A percentile compares a stretch with the other conserved stretches of the same genome.
Evolutionary conservation across 2,888 invertebrate genomes (phyloP).

Genomic region (Incurvaria masculella): DNA sequence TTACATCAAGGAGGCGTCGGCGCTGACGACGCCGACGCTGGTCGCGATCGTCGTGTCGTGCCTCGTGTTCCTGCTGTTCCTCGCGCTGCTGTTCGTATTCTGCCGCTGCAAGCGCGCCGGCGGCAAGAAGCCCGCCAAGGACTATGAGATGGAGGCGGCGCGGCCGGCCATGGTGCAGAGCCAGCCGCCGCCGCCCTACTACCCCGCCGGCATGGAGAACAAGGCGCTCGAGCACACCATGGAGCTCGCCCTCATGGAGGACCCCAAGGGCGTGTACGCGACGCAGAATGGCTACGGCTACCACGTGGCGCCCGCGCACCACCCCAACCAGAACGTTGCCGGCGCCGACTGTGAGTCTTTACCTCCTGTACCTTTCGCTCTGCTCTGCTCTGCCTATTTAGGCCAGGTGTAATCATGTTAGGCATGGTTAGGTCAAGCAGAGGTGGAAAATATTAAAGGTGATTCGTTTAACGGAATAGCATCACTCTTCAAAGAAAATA

Average conservation of each 20-base stretch:
- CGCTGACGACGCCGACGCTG: slow-evolving; percentile 72
- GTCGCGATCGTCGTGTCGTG: slow-evolving; percentile 77
- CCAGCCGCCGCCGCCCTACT: slow-evolving; percentile 86
- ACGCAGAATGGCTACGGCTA: slow-evolving; percentile 85
- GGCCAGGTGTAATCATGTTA: no score
- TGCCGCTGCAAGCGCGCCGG: slow-evolving; percentile 82
- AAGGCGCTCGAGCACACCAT: slow-evolving; percentile 88
- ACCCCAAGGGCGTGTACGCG: slow-evolving; percentile 82
- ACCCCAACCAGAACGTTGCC: slow-evolving; percentile 64
- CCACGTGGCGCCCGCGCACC: slow-evolving; percentile 67
- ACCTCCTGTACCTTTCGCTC: neutral
- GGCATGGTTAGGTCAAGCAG: no score
- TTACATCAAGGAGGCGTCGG: slow-evolving; percentile 75
- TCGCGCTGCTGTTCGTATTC: slow-evolving; percentile 74
- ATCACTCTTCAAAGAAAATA: no score
- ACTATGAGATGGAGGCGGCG: slow-evolving; percentile 88
- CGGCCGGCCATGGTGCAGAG: slow-evolving; percentile 82
- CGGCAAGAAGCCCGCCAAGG: slow-evolving; percentile 80
- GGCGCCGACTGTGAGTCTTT: slow-evolving; percentile 73
- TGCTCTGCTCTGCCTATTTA: no score
- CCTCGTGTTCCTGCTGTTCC: slow-evolving; percentile 74
- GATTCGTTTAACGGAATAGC: no score
- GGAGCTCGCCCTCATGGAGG: slow-evolving; percentile 81
- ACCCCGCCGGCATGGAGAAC: slow-evolving; percentile 87
- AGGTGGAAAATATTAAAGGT: no score